Evolutionary conservation across 2,797 vertebrate species (phyloP).

Genomic region (Discoglossus pictus): DNA sequence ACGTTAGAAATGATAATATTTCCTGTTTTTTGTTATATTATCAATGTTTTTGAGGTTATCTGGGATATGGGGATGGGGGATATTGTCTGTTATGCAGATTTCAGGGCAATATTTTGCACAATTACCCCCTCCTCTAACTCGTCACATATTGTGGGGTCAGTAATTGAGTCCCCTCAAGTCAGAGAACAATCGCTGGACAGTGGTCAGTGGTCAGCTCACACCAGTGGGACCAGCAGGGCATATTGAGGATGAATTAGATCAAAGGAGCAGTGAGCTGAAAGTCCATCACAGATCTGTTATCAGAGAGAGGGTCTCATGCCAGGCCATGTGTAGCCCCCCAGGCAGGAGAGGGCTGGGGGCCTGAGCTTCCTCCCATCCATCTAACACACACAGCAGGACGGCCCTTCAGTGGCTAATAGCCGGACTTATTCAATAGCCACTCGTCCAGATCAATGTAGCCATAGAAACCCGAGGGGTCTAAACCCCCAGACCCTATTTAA

Average conservation of each 20-base stretch:
- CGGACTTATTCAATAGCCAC: too few species aligned
- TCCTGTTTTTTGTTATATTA: too few species aligned
- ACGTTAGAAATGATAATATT: too few species aligned
- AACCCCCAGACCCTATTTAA: too few species aligned
- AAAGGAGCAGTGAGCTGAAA: constrained; percentile 22
- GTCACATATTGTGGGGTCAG: constrained; percentile 13
- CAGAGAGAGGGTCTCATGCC: constrained; percentile 1
- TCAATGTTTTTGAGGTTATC: too few species aligned
- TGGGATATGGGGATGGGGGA: too few species aligned
- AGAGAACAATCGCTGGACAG: constrained; percentile 10
- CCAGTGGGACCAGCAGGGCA: constrained; percentile 30
- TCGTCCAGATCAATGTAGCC: too few species aligned
- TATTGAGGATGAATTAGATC: constrained; percentile 32
- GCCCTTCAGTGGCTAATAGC: too few species aligned
- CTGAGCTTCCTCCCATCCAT: constrained; percentile 3
- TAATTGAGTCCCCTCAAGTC: constrained; percentile 17
- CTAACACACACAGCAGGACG: constrained; percentile 15
- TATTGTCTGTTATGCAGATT: background rate
- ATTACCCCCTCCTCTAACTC: constrained; percentile 3
- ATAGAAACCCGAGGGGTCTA: too few species aligned
- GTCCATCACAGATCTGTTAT: constrained; percentile 32
- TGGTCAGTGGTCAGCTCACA: constrained; percentile 7
- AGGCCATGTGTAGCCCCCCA: constrained; percentile 21
- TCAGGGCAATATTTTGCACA: background rate
- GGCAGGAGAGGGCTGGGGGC: background rate